Conservation (phyloP, 2,888 invertebrate species). For the Microctonus brassicae region DNA sequence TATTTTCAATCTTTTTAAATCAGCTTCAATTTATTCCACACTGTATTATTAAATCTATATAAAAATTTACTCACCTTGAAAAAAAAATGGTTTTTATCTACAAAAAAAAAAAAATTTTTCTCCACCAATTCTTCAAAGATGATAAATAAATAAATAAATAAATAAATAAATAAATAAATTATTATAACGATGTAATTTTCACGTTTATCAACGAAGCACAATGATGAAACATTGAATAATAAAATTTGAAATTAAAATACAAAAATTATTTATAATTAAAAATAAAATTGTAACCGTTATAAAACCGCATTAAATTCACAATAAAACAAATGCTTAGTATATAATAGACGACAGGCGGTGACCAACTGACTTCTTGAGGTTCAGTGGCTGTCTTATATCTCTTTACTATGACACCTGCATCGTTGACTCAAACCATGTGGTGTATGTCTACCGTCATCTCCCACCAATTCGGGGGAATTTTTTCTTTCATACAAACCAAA, state of each 20-base stretch:
- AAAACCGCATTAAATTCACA: neutral
- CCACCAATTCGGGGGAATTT: constrained; percentile 20
- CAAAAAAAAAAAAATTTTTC: no score
- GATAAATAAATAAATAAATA: neutral
- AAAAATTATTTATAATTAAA: neutral
- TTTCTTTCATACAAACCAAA: constrained; percentile 3
- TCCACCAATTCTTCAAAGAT: no score
- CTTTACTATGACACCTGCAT: constrained; percentile 10
- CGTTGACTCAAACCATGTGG: neutral
- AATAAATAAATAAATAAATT: neutral
- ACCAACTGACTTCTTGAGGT: constrained; percentile 29
- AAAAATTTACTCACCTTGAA: no score
- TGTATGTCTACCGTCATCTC: neutral
- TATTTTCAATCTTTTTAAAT: no score
- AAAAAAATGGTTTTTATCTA: no score
- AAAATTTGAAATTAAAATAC: neutral
- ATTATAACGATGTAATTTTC: neutral
- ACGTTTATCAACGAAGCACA: constrained; percentile 9
- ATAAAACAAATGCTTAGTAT: neutral
- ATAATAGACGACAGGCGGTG: constrained; percentile 9
- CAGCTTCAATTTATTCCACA: no score
- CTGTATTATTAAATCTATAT: no score
- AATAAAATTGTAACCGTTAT: neutral
- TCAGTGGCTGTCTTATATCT: constrained; percentile 28
- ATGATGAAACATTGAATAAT: neutral